A percentile compares a stretch with the other conserved stretches of the same genome.
Conservation (phyloP, 2,797 vertebrate genomes). For the Discoglossus pictus region DNA sequence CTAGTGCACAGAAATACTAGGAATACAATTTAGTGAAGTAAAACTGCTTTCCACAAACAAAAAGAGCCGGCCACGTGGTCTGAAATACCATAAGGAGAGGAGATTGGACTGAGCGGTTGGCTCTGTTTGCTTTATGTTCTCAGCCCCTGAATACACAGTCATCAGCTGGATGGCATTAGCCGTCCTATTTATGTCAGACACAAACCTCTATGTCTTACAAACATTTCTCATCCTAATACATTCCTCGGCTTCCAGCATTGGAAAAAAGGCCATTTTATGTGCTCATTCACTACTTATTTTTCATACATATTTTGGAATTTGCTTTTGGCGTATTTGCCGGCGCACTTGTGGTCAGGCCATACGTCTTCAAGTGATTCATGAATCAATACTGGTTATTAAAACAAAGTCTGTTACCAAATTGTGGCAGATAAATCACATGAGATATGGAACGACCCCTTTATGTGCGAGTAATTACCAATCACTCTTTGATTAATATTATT, state of each 20-base stretch:
- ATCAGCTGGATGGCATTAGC: slow-evolving; percentile 38
- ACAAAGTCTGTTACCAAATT: not conserved
- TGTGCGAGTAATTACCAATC: too few species aligned
- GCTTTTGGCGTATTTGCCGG: too few species aligned
- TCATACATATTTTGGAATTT: too few species aligned
- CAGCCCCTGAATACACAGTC: not conserved
- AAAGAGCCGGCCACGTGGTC: accelerated
- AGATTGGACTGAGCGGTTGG: slow-evolving; percentile 24
- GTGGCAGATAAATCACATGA: too few species aligned
- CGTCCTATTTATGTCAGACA: slow-evolving; percentile 41
- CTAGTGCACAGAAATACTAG: not conserved
- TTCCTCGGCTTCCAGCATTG: too few species aligned
- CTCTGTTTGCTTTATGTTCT: slow-evolving; percentile 2
- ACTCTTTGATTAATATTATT: too few species aligned
- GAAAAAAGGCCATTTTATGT: too few species aligned
- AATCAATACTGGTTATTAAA: not conserved
- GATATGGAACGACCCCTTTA: too few species aligned
- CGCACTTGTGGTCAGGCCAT: too few species aligned
- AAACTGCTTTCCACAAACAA: slow-evolving; percentile 15
- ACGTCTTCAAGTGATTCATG: too few species aligned
- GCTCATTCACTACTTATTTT: too few species aligned
- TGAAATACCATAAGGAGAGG: not conserved
- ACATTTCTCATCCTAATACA: too few species aligned
- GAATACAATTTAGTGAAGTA: not conserved
- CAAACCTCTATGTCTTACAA: not conserved